Conservation (phyloP, 2,888 invertebrate genomes). For the Dorcus parallelipipedus region DNA sequence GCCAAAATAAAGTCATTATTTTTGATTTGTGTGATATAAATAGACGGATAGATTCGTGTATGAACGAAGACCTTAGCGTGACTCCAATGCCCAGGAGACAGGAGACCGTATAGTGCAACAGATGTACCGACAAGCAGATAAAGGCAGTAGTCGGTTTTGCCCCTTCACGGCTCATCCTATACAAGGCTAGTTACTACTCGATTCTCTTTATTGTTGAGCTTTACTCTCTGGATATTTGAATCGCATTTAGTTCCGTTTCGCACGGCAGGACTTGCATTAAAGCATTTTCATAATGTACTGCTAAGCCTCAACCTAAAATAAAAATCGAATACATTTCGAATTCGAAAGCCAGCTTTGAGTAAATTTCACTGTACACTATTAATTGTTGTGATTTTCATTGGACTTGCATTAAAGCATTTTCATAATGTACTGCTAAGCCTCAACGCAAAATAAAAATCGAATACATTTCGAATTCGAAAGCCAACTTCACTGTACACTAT, state of each 20-base stretch:
- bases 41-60: neutral
- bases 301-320: neutral
- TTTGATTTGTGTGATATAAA: too few relatives aligned
- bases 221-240: too few relatives aligned
- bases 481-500: too few relatives aligned
- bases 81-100: slow-evolving; percentile 14
- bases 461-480: neutral
- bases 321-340: neutral
- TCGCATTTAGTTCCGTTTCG: neutral
- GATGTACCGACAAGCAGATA: slow-evolving; percentile 26
- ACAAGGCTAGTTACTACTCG: slow-evolving; percentile 34
- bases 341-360: neutral
- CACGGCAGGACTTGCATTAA: too few relatives aligned
- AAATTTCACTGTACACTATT: too few relatives aligned
- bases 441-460: neutral
- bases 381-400: too few relatives aligned
- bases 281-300: too few relatives aligned
- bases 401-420: too few relatives aligned
- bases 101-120: slow-evolving; percentile 11
- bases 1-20: too few relatives aligned
- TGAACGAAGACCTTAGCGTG: neutral
- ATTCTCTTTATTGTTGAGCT: slow-evolving; percentile 28
- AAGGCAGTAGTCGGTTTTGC: slow-evolving; percentile 20
- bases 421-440: neutral
- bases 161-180: slow-evolving; percentile 34